Conservation (phyloP, 2,888 invertebrate genomes). For the Athetis lepigone region DNA sequence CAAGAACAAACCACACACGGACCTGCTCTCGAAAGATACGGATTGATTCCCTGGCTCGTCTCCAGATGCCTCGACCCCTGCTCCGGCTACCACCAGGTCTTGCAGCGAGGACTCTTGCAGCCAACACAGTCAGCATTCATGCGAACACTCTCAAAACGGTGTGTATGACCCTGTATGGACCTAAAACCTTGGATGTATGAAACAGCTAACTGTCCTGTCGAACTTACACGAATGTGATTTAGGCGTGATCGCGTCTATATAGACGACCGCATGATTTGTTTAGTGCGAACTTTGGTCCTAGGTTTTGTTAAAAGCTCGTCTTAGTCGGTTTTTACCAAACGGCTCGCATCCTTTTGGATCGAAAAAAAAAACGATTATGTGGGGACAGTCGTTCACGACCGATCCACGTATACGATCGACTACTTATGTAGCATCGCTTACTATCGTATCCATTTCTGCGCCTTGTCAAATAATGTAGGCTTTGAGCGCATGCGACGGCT, state of each 20-base stretch:
- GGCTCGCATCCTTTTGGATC: no score
- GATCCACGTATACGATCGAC: no score
- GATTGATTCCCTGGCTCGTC: constrained; percentile 66
- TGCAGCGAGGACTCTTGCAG: constrained; percentile 83
- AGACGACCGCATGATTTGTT: constrained; percentile 45
- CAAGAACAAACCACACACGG: constrained; percentile 29
- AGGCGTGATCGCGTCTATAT: constrained; percentile 33
- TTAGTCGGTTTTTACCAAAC: no score
- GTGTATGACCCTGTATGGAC: constrained; percentile 71
- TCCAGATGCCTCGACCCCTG: constrained; percentile 77
- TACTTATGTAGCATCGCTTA: no score
- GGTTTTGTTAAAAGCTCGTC: constrained; percentile 22
- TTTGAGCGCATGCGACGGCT: no score
- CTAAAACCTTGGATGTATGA: constrained; percentile 50
- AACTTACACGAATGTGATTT: constrained; percentile 43
- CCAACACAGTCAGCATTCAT: constrained; percentile 81
- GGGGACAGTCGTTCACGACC: no score
- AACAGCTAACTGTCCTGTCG: constrained; percentile 38
- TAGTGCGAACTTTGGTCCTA: constrained; percentile 22
- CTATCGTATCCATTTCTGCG: no score
- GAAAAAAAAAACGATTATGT: no score
- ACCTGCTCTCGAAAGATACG: constrained; percentile 27
- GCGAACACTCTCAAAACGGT: constrained; percentile 83
- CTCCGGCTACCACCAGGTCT: constrained; percentile 70
- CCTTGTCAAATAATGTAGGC: no score